phyloP scores from a whole-genome alignment of 1,140 invertebrate genomes.

The Pseudomyrmex cubaensis region DNA sequence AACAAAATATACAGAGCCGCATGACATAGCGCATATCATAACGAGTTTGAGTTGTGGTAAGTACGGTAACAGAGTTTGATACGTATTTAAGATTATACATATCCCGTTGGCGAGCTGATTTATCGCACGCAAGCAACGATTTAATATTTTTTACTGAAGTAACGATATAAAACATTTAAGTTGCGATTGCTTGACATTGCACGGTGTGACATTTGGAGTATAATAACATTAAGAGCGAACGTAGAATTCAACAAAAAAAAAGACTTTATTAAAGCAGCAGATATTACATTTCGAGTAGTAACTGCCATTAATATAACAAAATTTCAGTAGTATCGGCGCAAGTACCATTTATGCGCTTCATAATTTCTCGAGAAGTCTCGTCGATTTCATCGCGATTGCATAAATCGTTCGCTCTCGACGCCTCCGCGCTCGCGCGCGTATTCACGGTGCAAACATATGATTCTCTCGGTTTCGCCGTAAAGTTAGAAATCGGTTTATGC shows the following conservation, averaged over 20 bases:
- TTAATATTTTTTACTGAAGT: conserved; percentile 40
- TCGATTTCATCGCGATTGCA: conserved; percentile 40
- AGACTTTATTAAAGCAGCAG: conserved; percentile 8
- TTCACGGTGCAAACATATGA: neutral
- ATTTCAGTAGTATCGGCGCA: conserved; percentile 1
- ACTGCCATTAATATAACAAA: neutral
- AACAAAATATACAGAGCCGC: conserved; percentile 14
- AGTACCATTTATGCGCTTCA: conserved; percentile 16
- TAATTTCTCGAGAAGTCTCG: conserved; percentile 37
- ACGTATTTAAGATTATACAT: conserved; percentile 53
- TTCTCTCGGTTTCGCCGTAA: neutral
- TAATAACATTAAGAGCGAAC: conserved; percentile 3
- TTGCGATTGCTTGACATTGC: conserved; percentile 37
- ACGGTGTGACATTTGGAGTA: neutral
- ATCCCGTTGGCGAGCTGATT: conserved; percentile 50
- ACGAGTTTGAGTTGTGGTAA: conserved; percentile 49
- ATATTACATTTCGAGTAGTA: neutral
- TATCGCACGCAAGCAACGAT: conserved; percentile 40
- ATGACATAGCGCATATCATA: conserved; percentile 50
- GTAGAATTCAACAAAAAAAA: conserved; percentile 4
- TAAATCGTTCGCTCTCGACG: neutral
- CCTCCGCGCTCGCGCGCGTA: conserved; percentile 4
- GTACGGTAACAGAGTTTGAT: conserved; percentile 44
- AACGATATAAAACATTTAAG: conserved; percentile 52
- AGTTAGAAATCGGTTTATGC: conserved; percentile 38